Evolutionary conservation across 1,140 invertebrate genomes (phyloP), one percentile per base, ranked within the genome.

Genomic region (Diplogasteroides magnus): DNA sequence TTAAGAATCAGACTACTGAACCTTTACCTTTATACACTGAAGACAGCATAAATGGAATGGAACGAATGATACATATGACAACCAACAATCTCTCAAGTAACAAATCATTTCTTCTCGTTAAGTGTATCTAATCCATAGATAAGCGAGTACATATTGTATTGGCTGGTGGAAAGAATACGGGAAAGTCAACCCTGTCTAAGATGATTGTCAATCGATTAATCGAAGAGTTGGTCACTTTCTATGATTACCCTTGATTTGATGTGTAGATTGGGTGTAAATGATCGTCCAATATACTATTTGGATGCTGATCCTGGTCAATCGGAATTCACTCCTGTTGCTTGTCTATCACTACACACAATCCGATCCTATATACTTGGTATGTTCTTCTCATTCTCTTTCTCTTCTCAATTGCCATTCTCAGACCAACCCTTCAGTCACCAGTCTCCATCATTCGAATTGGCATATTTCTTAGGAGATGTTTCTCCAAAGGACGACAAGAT

Each of bases 271-370:
- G 25, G n/a, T 37, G 48, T 23, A 2, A 28, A 32, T 6, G 31
- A 25, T 23, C 29, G 31, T 6, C 15, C 59, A 23, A 60, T 71
- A 1, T 71, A 65, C 32, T 29, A 64, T 15, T n/a, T 71, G 2
- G 69, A 71, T 31, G 25, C 26, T 32, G 69, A 71, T 66, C 27
- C 65, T 58, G 69, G 69, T 26, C 69, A 71, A 32, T 58, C 48
- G 3, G 69, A 71, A 37, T 66, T 65, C 62, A 71, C 63, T 11
- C 69, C 69, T n/a, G 23, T 13, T 55, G 69, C 62, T 28, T 65
- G 62, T 61, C 11, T 71, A n/a, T 65, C 69, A 27, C 26, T 64
- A 6, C 29, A 26, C n/a, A 71, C 64, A 55, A 31, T 71, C 2
- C 59, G 25, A 1, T 26, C 48, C 23, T 63, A 61, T 6, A 56